Percentiles rank a stretch among this genome's conserved stretches.
Evolutionary conservation across 2,113 vertebrate species (phyloP).

Genomic region (Daubentonia madagascariensis): DNA sequence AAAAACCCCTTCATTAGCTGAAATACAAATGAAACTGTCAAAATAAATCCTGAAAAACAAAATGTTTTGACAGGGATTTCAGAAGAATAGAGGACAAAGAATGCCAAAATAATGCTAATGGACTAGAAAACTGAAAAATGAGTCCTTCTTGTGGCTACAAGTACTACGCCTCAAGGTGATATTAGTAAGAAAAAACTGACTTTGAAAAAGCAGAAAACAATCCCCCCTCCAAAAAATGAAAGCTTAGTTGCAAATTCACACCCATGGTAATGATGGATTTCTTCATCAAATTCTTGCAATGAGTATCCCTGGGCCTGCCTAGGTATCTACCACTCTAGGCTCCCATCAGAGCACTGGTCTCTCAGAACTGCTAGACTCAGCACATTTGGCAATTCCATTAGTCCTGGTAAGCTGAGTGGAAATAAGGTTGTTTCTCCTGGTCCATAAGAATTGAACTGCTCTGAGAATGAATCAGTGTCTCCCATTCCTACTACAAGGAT

Average conservation of each 20-base stretch:
- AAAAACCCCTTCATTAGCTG: not conserved
- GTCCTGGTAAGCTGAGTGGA: not conserved
- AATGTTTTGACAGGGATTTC: constrained; percentile 39
- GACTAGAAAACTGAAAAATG: not conserved
- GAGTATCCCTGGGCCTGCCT: not conserved
- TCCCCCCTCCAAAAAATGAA: not conserved
- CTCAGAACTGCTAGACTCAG: not conserved
- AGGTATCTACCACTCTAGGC: not conserved
- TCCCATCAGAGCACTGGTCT: not conserved
- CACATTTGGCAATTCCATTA: not conserved
- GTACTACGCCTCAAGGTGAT: not conserved
- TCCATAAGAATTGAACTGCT: not conserved
- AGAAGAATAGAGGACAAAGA: not conserved
- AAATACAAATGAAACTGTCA: constrained; percentile 48
- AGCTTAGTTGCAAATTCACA: not conserved
- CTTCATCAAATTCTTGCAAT: not conserved
- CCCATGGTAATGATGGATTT: not conserved
- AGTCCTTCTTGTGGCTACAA: not conserved
- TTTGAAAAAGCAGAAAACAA: not conserved
- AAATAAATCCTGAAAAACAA: constrained; percentile 48
- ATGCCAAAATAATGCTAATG: not conserved
- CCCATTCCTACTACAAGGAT: not conserved
- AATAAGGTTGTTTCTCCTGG: constrained; percentile 1
- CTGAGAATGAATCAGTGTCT: not conserved
- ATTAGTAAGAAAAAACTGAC: not conserved